Evolutionary conservation across 1,140 invertebrate genomes (phyloP).

Genomic region (Bilobella aurantiaca): DNA sequence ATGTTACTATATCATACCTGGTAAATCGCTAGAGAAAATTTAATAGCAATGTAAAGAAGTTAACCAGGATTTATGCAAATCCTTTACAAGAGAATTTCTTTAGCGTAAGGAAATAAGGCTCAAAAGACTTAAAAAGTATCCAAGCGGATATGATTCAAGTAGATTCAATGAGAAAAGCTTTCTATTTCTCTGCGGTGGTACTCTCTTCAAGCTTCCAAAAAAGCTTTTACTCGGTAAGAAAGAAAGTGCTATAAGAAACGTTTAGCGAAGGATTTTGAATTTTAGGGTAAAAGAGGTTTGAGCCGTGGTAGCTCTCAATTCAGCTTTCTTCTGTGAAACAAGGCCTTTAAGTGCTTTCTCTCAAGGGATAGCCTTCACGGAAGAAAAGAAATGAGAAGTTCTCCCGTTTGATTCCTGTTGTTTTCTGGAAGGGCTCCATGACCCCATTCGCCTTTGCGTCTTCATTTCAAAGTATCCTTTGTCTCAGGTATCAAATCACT

Average conservation of each 20-base stretch:
- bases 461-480: neutral
- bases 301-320: neutral
- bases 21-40: too few relatives aligned
- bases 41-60: neutral
- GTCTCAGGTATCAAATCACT: constrained; percentile 26
- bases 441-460: neutral
- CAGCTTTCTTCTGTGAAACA: neutral
- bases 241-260: neutral
- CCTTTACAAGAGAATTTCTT: neutral
- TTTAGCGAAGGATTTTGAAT: too few relatives aligned
- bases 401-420: constrained; percentile 1
- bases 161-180: neutral
- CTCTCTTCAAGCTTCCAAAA: too few relatives aligned
- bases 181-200: too few relatives aligned
- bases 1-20: too few relatives aligned
- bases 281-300: too few relatives aligned
- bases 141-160: neutral
- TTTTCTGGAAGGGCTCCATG: too few relatives aligned
- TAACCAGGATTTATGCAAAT: neutral
- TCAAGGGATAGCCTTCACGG: neutral
- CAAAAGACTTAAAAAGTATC: neutral
- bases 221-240: too few relatives aligned
- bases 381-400: too few relatives aligned
- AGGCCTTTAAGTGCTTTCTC: constrained; percentile 3
- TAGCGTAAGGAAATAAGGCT: neutral